These are phyloP conservation scores for Medauroidea extradentata DNA, from an alignment of 1,140 invertebrate genomes.

Conservation along the genomic window DNA sequence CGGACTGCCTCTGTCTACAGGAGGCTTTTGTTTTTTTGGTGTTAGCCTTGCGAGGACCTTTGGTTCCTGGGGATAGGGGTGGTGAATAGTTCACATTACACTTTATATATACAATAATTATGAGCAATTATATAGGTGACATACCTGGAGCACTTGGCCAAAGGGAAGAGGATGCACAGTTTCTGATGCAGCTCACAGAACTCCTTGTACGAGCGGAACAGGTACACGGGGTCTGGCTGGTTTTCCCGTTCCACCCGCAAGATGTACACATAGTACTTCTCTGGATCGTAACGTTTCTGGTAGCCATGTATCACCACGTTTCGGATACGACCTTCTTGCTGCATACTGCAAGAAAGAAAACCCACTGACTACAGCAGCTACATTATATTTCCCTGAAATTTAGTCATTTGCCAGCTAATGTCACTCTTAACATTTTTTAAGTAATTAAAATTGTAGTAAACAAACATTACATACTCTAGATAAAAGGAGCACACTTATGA, in stretches of 20 bases:
- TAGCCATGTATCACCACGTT: constrained; percentile 81
- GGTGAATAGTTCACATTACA: too few relatives aligned
- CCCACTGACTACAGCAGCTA: neutral
- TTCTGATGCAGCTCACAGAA: constrained; percentile 96
- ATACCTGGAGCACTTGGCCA: constrained; percentile 80
- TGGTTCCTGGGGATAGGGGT: too few relatives aligned
- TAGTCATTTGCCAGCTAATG: too few relatives aligned
- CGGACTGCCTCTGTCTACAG: too few relatives aligned
- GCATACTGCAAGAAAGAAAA: constrained; percentile 56
- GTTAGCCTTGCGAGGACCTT: too few relatives aligned
- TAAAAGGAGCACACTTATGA: too few relatives aligned
- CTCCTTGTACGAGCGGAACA: constrained; percentile 93
- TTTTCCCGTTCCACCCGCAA: constrained; percentile 80
- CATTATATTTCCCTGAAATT: too few relatives aligned
- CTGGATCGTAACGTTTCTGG: constrained; percentile 94
- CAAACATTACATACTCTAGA: neutral
- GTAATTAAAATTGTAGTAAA: neutral
- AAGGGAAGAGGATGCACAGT: constrained; percentile 85
- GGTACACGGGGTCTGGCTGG: constrained; percentile 75
- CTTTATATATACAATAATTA: too few relatives aligned
- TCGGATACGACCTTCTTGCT: constrained; percentile 85
- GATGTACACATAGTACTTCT: constrained; percentile 98
- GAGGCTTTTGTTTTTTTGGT: too few relatives aligned
- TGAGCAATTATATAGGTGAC: constrained; percentile 19
- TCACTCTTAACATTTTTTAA: too few relatives aligned